Base-by-base conservation (phyloP, 2,888 invertebrate species). In the Heteromurus nitidus region DNA sequence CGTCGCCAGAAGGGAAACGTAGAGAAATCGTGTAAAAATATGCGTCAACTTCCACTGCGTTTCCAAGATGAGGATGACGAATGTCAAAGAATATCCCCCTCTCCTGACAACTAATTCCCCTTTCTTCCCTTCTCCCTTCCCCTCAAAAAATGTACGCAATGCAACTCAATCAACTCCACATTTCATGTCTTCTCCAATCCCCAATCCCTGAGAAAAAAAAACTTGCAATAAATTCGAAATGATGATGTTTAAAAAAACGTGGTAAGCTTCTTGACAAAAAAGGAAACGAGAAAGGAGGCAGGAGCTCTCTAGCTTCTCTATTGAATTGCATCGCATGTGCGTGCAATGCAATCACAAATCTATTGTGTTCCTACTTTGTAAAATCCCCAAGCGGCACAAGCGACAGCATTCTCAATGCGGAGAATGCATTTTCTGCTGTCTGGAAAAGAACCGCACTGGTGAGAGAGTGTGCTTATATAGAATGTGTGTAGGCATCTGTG, bases 141-240 rank as follows among this genome's bases (percentile, higher is more conserved):
- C 44, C 44, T 44, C 11, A 13, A 13, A 44, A 44, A 13, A 9
- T 36, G 36, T 9, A 36, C 7, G n/a, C 13, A 3, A 44, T n/a
- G 11, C 2, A 44, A 20, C 50, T 50, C 50, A 50, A 50, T 50
- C 50, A 50, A 36, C 13, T 36, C 7, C 36, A 36, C 7, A n/a
- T n/a, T n/a, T n/a, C n/a, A n/a, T n/a, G n/a, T n/a, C n/a, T n/a
- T n/a, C n/a, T n/a, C n/a, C n/a, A n/a, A n/a, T n/a, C n/a, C n/a
- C n/a, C n/a, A n/a, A n/a, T n/a, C n/a, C n/a, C n/a, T n/a, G n/a
- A n/a, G n/a, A n/a, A n/a, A n/a, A n/a, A n/a, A n/a, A n/a, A n/a
- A 36, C 36, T 36, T 36, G 36, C 36, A 50, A 50, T 50, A 50
- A 50, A 50, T 50, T 50, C 50, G 20, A 50, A 50, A 50, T 50